Base-by-base conservation (phyloP, 2,888 invertebrate species). In the Aporophyla lueneburgensis region DNA sequence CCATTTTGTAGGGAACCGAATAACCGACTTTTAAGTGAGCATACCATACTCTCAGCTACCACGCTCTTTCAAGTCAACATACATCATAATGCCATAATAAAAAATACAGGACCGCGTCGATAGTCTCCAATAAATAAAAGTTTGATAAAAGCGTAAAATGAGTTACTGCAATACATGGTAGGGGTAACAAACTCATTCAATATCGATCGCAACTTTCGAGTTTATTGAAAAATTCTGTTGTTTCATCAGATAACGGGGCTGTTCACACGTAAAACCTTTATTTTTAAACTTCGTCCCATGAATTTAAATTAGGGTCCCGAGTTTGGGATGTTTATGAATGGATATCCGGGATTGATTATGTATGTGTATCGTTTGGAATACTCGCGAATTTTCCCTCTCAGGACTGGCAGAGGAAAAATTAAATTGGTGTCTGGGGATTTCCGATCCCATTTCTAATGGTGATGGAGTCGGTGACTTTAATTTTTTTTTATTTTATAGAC, bases 221-320 rank as follows among this genome's bases (percentile, higher is more conserved):
- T 74, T 82, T 79, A 72, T 76, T 78, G 80, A 76, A 86, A 86
- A 83, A 86, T 62, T 74, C 58, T 70, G 66, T 82, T 82, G 74
- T 82, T 85, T 81, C 70, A 83, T 78, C 71, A 24, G 63, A 74
- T 74, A 56, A 76, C 76, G 33, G 58, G 62, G 27, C 71, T 67
- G 70, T 74, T 73, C 72, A 85, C 76, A 76, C 72, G 61, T 40
- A 76, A 75, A 71, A 56, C 76, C 63, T 83, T 85, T 80, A 85
- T 83, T 85, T 85, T 85, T 78, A 78, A 85, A 83, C 77, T 83
- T 83, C 58, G n/a, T 58, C 54, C 75, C 61, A 78, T 85, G 85
- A 83, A 85, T 85, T 85, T 83, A 85, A 83, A 85, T 85, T 67
- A 83, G 71, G 74, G 75, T 74, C 10, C 12, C 21, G 73, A 81